Conservation (phyloP, 1,140 invertebrate genomes). For the Hyposmocoma kahamanoa region DNA sequence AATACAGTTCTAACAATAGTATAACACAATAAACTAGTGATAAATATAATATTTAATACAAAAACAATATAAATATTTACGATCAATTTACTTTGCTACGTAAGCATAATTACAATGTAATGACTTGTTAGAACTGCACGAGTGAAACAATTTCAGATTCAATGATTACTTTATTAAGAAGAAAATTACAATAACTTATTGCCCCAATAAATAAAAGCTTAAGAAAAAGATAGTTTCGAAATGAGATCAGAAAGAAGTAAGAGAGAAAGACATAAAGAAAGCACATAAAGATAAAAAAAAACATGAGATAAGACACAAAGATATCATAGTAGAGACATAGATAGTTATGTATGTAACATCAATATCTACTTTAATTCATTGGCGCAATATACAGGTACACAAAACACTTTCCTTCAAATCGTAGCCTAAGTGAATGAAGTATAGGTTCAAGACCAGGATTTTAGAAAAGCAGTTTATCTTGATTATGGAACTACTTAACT, state of each 20-base stretch:
- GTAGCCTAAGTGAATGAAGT: slow-evolving; percentile 35
- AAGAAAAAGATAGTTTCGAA: slow-evolving; percentile 10
- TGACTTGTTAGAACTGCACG: slow-evolving; percentile 27
- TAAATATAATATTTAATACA: slow-evolving; percentile 57
- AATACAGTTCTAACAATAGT: slow-evolving; percentile 62
- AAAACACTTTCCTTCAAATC: slow-evolving; percentile 46
- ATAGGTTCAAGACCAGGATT: slow-evolving; percentile 42
- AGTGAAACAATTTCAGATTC: slow-evolving; percentile 23
- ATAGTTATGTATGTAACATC: slow-evolving; percentile 7
- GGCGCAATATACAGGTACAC: slow-evolving; percentile 63
- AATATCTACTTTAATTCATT: slow-evolving; percentile 40
- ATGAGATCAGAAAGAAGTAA: slow-evolving; percentile 8
- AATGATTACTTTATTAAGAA: slow-evolving; percentile 23
- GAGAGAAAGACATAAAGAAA: slow-evolving; percentile 8
- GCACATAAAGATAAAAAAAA: slow-evolving; percentile 18
- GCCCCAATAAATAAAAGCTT: slow-evolving; percentile 50
- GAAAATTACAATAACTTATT: slow-evolving; percentile 25
- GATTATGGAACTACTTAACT: slow-evolving; percentile 35
- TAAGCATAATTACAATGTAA: slow-evolving; percentile 19
- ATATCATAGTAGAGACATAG: slow-evolving; percentile 3
- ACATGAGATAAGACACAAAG: slow-evolving; percentile 8
- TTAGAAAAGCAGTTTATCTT: slow-evolving; percentile 46
- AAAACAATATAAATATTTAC: slow-evolving; percentile 57
- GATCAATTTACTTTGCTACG: slow-evolving; percentile 22
- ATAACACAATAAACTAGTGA: slow-evolving; percentile 60